Percentiles rank a stretch among this genome's conserved stretches.
phyloP scores from a whole-genome alignment of 2,888 invertebrate species.

The Scrobipalpa costella region DNA sequence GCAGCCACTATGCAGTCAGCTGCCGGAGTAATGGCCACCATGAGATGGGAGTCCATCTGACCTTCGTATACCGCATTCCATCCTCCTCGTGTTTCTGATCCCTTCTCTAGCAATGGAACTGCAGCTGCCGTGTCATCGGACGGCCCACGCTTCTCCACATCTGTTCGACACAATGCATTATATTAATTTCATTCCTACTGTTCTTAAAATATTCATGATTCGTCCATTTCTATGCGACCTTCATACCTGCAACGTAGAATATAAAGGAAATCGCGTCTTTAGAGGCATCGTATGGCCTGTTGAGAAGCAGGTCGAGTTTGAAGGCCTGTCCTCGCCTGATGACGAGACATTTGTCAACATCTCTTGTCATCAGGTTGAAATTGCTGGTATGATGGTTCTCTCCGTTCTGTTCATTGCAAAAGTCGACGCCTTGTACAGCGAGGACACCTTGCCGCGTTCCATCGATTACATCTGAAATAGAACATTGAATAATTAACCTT shows the following conservation, averaged over 20 bases:
- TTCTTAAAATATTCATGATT: conserved; percentile 40
- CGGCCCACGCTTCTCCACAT: conserved; percentile 88
- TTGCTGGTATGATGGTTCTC: conserved; percentile 88
- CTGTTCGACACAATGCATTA: conserved; percentile 58
- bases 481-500: neutral
- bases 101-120: conserved; percentile 85
- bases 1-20: conserved; percentile 88
- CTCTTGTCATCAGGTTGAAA: conserved; percentile 86
- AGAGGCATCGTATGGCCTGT: conserved; percentile 86
- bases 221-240: conserved; percentile 20
- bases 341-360: conserved; percentile 84
- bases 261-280: conserved; percentile 92
- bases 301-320: conserved; percentile 85
- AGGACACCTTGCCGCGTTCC: conserved; percentile 81
- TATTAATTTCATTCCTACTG: conserved; percentile 32
- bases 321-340: conserved; percentile 93
- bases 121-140: conserved; percentile 90
- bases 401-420: conserved; percentile 87
- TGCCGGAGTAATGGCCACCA: conserved; percentile 86
- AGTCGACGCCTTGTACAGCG: conserved; percentile 86
- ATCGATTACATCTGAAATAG: conserved; percentile 69
- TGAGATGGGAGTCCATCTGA: conserved; percentile 82
- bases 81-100: conserved; percentile 81
- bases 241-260: conserved; percentile 87
- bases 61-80: conserved; percentile 89